Conservation (phyloP, 2,888 invertebrate species). For the Trichogramma dendrolimi region DNA sequence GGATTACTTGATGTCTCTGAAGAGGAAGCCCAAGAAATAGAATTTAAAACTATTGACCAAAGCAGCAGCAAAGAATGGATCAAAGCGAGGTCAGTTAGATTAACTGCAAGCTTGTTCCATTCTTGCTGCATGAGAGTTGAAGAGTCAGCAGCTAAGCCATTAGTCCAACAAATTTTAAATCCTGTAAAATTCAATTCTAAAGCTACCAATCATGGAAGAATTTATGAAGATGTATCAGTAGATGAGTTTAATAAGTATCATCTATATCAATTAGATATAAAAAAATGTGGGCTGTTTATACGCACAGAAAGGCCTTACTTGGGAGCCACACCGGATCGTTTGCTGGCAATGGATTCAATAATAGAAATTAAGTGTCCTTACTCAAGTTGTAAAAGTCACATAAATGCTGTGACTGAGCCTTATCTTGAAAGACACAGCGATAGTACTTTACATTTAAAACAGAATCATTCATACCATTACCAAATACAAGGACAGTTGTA, state of each 20-base stretch:
- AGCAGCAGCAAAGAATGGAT: constrained; percentile 1
- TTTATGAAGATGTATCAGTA: constrained; percentile 9
- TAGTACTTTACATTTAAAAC: constrained; percentile 20
- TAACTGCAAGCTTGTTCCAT: constrained; percentile 12
- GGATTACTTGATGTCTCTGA: neutral
- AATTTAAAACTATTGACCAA: constrained; percentile 4
- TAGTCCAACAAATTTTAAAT: neutral
- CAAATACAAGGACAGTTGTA: constrained; percentile 33
- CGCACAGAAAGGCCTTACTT: constrained; percentile 18
- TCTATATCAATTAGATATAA: neutral
- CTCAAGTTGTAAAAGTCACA: neutral
- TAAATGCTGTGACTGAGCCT: constrained; percentile 11
- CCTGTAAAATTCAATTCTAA: constrained; percentile 7
- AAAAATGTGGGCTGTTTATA: constrained; percentile 24
- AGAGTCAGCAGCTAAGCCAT: neutral
- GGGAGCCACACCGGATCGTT: constrained; percentile 26
- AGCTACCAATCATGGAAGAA: neutral
- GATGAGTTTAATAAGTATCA: neutral
- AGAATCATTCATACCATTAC: constrained; percentile 27
- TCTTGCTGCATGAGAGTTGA: neutral
- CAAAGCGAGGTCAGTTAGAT: neutral
- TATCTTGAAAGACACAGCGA: constrained; percentile 5
- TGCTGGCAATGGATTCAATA: constrained; percentile 19
- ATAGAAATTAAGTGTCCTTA: constrained; percentile 26
- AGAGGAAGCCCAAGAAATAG: constrained; percentile 1